Percentiles rank a stretch among this genome's conserved stretches.
Evolutionary conservation across 1,140 invertebrate species (phyloP).

Genomic region (Ectropis grisescens): DNA sequence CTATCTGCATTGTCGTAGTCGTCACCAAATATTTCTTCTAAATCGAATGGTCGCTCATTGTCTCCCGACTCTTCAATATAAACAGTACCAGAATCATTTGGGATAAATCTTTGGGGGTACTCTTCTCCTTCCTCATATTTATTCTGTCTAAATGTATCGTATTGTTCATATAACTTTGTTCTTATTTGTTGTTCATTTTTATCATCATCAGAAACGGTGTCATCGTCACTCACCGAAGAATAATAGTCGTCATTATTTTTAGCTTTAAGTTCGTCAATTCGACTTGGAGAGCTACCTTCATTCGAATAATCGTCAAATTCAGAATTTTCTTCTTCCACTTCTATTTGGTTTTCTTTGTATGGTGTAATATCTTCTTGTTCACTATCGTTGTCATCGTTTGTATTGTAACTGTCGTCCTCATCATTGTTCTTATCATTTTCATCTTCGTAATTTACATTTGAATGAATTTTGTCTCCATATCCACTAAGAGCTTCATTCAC

Average conservation of each 20-base stretch:
- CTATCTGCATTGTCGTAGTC: slow-evolving; percentile 21
- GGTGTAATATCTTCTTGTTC: slow-evolving; percentile 5
- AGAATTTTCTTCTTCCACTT: slow-evolving; percentile 1
- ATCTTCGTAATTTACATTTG: slow-evolving; percentile 6
- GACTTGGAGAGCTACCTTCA: no score
- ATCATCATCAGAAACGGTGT: no score
- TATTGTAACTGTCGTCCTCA: slow-evolving; percentile 4
- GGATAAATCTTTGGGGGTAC: slow-evolving; percentile 27
- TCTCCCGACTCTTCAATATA: slow-evolving; percentile 11
- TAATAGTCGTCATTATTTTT: slow-evolving; percentile 4
- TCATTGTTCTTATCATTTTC: slow-evolving; percentile 7
- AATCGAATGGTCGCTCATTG: slow-evolving; percentile 17
- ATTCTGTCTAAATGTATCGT: slow-evolving; percentile 25
- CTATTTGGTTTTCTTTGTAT: neutral
- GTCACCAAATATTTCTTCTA: slow-evolving; percentile 27
- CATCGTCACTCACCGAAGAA: no score
- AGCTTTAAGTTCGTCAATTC: no score
- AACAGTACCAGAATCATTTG: slow-evolving; percentile 13
- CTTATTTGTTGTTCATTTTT: no score
- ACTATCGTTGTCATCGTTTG: slow-evolving; percentile 2
- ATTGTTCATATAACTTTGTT: slow-evolving; percentile 20
- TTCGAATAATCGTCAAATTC: slow-evolving; percentile 12
- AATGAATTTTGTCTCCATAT: slow-evolving; percentile 2
- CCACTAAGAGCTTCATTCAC: slow-evolving; percentile 12
- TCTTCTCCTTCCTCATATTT: slow-evolving; percentile 25